phyloP scores from a whole-genome alignment of 2,113 vertebrate species.

The Coturnix japonica region DNA sequence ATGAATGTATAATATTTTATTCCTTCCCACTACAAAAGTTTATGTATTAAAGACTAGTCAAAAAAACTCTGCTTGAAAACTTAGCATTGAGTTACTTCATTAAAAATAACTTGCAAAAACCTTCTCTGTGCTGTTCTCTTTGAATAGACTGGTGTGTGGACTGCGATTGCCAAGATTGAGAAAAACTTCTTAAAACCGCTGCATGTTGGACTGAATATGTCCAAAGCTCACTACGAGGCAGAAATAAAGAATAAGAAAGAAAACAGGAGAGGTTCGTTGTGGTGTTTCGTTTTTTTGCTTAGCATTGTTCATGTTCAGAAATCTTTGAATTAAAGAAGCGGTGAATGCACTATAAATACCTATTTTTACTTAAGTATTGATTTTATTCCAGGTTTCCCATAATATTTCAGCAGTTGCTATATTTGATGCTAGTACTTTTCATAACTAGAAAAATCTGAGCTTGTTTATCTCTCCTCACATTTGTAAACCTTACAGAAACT shows the following conservation, averaged over 20 bases:
- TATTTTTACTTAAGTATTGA: neutral
- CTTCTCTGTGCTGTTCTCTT: conserved; percentile 3
- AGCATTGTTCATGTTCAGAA: conserved; percentile 1
- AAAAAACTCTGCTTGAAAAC: neutral
- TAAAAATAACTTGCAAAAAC: neutral
- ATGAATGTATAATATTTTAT: neutral
- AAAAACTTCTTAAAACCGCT: conserved; percentile 86
- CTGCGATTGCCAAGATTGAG: conserved; percentile 81
- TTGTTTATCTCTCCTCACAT: neutral
- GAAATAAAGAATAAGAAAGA: conserved; percentile 87
- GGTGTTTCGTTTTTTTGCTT: neutral
- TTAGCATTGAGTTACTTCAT: neutral
- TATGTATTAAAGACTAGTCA: neutral
- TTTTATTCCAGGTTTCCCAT: neutral
- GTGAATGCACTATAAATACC: neutral
- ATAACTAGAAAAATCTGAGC: neutral
- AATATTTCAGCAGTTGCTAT: neutral
- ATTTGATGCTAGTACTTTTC: neutral
- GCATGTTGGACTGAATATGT: conserved; percentile 88
- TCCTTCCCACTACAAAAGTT: neutral
- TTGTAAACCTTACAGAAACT: neutral
- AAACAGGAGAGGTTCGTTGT: conserved; percentile 81
- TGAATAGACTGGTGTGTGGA: conserved; percentile 85
- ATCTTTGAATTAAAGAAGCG: neutral
- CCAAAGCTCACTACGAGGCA: conserved; percentile 87